Base-by-base conservation (phyloP, 2,113 vertebrate genomes). In the Plecotus auritus region DNA sequence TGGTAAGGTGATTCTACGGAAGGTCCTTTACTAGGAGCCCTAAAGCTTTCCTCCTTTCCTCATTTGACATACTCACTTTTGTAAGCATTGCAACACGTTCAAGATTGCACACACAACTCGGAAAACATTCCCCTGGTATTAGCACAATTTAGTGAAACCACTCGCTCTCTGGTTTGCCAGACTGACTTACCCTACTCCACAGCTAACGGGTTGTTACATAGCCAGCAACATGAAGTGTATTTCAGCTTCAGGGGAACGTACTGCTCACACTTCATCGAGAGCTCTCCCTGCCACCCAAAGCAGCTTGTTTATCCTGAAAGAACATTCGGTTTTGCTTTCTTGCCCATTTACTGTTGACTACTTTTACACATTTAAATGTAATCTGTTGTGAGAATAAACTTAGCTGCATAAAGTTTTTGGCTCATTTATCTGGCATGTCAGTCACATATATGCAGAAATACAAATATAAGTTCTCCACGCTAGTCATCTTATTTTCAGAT, bases 301-400 rank as follows among this genome's bases (percentile, higher is more conserved):
- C 95, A 94, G 91, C 81, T 49, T 51, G 76, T 42, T 96, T 90
- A 88, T 73, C 93, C 89, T 45, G 4, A 80, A 90, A 93, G 96
- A 95, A 88, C 82, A 13, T 64, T 8, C 91, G 94, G 85, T 82
- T 94, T 96, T 93, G 73, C 95, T 96, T 89, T 88, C 40, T 56
- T 40, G 74, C 98, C 96, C 88, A 96, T 98, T 97, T 97, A 97
- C 98, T 99, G 97, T 98, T 98, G 98, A 98, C 98, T 98, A 98
- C 98, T 98, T 98, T 98, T 97, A 98, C 98, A 99, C 98, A 96
- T 98, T 98, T 99, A 98, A 99, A 98, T 99, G 99, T 99, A 99
- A 99, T 97, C 98, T 99, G 98, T 99, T 99, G 99, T 98, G 98
- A 99, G 98, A 99, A 99, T 99, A 99, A 99, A 99, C 98, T 98